A percentile compares a stretch with the other conserved stretches of the same genome.
phyloP scores from a whole-genome alignment of 2,888 invertebrate genomes.

The Amphipoea oculea region DNA sequence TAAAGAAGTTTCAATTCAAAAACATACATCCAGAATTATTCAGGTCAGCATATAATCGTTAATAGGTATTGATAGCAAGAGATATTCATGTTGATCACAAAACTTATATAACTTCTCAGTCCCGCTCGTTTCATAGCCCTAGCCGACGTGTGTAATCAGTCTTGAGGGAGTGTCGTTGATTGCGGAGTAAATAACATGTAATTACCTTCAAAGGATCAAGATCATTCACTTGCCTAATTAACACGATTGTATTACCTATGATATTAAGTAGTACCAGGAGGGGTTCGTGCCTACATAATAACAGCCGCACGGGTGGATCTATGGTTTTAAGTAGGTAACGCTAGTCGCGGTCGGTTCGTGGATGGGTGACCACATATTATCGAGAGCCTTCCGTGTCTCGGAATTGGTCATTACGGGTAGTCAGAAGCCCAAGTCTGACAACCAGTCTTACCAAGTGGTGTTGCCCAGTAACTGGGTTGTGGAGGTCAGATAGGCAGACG shows the following conservation, averaged over 20 bases:
- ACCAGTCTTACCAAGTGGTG: too few relatives aligned
- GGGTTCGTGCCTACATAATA: too few relatives aligned
- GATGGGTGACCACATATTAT: not conserved
- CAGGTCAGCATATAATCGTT: not conserved
- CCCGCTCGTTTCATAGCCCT: slow-evolving; percentile 30
- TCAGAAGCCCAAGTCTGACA: not conserved
- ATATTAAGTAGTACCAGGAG: not conserved
- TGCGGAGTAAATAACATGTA: slow-evolving; percentile 64
- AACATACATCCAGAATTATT: too few relatives aligned
- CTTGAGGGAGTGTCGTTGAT: slow-evolving; percentile 58
- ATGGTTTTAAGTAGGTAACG: not conserved
- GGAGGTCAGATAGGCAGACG: not conserved
- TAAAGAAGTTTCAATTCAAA: too few relatives aligned
- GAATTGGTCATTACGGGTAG: not conserved
- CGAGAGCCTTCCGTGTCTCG: not conserved
- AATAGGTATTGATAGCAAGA: not conserved
- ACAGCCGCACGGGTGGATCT: not conserved
- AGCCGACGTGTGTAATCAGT: slow-evolving; percentile 33
- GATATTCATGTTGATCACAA: not conserved
- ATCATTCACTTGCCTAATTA: slow-evolving; percentile 38
- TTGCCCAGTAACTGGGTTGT: not conserved
- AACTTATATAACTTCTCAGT: not conserved
- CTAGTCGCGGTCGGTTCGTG: not conserved
- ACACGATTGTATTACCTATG: slow-evolving; percentile 20
- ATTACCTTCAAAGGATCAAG: slow-evolving; percentile 62